Evolutionary conservation across 1,140 invertebrate genomes (phyloP).

Genomic region (Aphelenchoides besseyi): DNA sequence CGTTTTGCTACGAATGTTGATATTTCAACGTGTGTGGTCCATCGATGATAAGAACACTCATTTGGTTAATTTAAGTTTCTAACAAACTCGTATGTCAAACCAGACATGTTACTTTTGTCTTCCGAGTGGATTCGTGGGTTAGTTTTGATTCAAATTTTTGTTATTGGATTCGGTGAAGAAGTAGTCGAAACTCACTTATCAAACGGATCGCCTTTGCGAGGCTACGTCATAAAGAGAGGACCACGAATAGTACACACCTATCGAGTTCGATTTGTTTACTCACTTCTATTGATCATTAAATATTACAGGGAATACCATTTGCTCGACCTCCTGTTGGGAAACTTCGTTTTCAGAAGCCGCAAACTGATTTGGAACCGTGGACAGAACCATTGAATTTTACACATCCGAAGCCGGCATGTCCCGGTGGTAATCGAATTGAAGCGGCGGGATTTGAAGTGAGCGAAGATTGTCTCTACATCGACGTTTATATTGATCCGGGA

Average conservation of each 20-base stretch:
- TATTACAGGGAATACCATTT: not conserved
- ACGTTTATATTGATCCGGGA: not conserved
- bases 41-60: too few species aligned
- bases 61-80: too few species aligned
- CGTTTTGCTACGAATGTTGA: too few species aligned
- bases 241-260: not conserved
- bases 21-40: too few species aligned
- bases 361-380: not conserved
- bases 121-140: too few species aligned
- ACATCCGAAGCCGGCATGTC: conserved; percentile 6
- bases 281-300: not conserved
- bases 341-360: conserved; percentile 7
- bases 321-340: not conserved
- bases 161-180: too few species aligned
- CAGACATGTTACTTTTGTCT: too few species aligned
- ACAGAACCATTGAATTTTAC: not conserved
- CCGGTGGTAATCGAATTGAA: not conserved
- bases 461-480: conserved; percentile 2
- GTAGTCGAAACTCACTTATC: not conserved
- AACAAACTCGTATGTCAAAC: too few species aligned
- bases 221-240: conserved; percentile 1
- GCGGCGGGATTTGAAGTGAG: not conserved
- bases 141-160: too few species aligned
- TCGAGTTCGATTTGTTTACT: not conserved
- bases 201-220: not conserved